Base-by-base conservation (phyloP, 2,888 invertebrate genomes). In the Apotomis betuletana region DNA sequence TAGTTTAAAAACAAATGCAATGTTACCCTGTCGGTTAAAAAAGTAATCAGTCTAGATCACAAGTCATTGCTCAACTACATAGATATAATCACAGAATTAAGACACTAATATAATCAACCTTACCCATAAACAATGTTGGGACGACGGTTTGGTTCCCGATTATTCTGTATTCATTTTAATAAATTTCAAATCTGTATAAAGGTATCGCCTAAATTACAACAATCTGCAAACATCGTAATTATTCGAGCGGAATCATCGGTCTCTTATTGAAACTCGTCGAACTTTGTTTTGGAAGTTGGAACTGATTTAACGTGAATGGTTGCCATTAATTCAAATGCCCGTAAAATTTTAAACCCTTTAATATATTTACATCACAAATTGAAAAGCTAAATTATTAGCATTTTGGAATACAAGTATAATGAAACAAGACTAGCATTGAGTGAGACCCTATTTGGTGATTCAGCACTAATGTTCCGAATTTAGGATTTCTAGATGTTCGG, bases 221-320 rank as follows among this genome's bases (percentile, higher is more conserved):
- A 68, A 72, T 62, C 59, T 10, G 13, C 67, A 72, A 72, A 72
- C 63, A 68, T 68, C 44, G 38, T 63, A 63, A 63, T 67, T 63
- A 72, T 63, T 63, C 63, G 67, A 52, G 67, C 58, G 54, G 58
- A 72, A 72, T 63, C 63, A 52, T 74, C 59, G 74, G 59, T 68
- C 61, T 61, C 64, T 60, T 60, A 60, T 62, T 52, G 58, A 72
- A 59, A 55, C 58, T 72, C 58, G 49, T 58, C 65, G 69, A 71
- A 74, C 72, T 74, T 72, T 72, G 74, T 72, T 74, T 69, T 62
- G 63, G 59, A 69, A 74, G 69, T 62, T 63, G 54, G 27, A 69
- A 59, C 58, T 44, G 69, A 72, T 69, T 71, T 69, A 52, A 41
- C 65, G 57, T 63, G 62, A 46, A 36, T 67, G 54, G 64, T 55